These are phyloP conservation scores for Atethmia centrago DNA, from an alignment of 2,888 invertebrate species.

Conservation along the genomic window DNA sequence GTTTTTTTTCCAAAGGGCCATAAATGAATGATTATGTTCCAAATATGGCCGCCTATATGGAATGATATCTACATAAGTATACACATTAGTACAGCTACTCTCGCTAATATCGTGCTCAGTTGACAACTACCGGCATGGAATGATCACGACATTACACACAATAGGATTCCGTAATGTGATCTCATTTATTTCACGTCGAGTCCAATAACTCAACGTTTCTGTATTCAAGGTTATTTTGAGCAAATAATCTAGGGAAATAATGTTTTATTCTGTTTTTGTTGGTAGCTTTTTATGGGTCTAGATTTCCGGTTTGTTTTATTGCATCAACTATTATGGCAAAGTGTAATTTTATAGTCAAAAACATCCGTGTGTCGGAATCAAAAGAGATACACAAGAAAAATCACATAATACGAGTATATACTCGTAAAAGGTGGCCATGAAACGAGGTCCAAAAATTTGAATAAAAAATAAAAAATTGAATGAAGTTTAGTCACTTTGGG, in stretches of 20 bases:
- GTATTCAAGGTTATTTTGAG: constrained; percentile 60
- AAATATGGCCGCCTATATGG: constrained; percentile 31
- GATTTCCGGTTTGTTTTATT: not conserved
- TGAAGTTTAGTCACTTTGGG: too few relatives aligned
- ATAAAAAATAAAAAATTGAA: too few relatives aligned
- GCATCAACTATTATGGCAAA: not conserved
- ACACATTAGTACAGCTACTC: constrained; percentile 52
- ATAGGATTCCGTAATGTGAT: constrained; percentile 69
- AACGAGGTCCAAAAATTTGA: too few relatives aligned
- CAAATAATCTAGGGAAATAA: constrained; percentile 36
- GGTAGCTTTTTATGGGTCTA: constrained; percentile 7
- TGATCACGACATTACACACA: constrained; percentile 66
- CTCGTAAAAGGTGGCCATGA: too few relatives aligned
- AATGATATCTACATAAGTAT: constrained; percentile 54
- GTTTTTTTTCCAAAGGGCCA: constrained; percentile 11
- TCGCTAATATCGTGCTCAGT: constrained; percentile 57
- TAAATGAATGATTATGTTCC: constrained; percentile 37
- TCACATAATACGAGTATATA: too few relatives aligned
- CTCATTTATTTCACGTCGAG: constrained; percentile 67
- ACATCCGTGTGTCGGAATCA: not conserved
- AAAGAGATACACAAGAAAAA: not conserved
- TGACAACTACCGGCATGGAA: constrained; percentile 64
- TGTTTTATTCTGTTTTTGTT: constrained; percentile 26
- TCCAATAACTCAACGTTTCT: constrained; percentile 56
- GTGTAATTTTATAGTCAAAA: not conserved